Conservation (phyloP, 2,113 vertebrate species). For the Progne subis region DNA sequence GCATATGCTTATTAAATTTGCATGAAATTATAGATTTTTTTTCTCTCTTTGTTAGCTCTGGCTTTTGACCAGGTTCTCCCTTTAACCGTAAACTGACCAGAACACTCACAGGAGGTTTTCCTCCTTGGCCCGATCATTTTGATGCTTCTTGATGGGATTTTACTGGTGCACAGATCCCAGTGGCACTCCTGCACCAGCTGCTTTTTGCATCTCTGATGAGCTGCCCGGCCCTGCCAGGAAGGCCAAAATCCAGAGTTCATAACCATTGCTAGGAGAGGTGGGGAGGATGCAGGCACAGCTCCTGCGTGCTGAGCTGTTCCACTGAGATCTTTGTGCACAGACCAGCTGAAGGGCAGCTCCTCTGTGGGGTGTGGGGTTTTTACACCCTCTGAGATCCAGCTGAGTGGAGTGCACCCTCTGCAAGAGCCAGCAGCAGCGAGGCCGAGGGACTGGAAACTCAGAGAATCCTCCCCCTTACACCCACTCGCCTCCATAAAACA, state of each 20-base stretch:
- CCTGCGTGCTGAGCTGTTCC: neutral
- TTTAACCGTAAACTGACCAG: neutral
- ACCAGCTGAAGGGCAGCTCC: neutral
- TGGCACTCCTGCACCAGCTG: neutral
- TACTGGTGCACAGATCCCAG: neutral
- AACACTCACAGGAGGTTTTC: neutral
- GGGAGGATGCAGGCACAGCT: neutral
- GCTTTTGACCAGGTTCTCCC: neutral
- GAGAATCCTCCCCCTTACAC: neutral
- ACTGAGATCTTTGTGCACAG: neutral
- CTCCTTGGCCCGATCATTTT: neutral
- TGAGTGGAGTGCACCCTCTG: neutral
- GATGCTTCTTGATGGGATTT: neutral
- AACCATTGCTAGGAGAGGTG: neutral
- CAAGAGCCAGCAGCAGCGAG: neutral
- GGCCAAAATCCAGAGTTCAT: neutral
- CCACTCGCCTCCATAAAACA: neutral
- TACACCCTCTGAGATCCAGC: neutral
- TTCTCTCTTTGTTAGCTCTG: neutral
- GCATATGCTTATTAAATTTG: conserved; percentile 42
- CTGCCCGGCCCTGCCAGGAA: neutral
- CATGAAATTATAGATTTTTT: neutral
- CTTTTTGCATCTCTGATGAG: neutral
- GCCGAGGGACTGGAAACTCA: neutral
- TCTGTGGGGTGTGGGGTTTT: neutral